Conservation (phyloP, 2,113 vertebrate genomes). For the Carassius auratus region DNA sequence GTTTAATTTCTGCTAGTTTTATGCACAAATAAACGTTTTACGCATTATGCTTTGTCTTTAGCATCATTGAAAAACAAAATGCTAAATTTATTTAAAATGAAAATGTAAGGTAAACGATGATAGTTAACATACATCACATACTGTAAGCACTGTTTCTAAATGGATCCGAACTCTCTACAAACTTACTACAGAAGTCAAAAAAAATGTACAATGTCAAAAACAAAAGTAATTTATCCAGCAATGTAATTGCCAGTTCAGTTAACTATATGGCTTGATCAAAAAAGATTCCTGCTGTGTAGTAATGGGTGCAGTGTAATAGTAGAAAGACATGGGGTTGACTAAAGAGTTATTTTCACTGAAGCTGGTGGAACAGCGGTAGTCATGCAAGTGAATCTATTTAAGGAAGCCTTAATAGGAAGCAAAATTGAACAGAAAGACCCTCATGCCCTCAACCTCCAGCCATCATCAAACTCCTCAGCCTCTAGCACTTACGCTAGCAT, state of each 20-base stretch:
- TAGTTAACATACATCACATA: too few relatives aligned
- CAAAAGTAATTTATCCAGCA: too few relatives aligned
- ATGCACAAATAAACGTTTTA: neutral
- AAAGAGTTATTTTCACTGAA: neutral
- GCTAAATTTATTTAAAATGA: too few relatives aligned
- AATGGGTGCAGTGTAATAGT: neutral
- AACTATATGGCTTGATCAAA: neutral
- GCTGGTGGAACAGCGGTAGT: neutral
- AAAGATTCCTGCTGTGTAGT: neutral
- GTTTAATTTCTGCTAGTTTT: neutral
- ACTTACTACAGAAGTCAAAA: too few relatives aligned
- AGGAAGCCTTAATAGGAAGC: neutral
- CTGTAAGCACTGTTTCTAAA: too few relatives aligned
- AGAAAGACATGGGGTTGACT: neutral
- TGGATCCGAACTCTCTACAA: too few relatives aligned
- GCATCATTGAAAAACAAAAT: too few relatives aligned
- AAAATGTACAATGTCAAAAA: too few relatives aligned
- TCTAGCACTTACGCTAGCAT: conserved; percentile 2
- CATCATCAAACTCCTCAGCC: neutral
- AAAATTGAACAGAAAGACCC: neutral
- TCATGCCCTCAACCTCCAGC: neutral
- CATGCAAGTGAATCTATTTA: neutral
- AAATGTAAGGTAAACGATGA: too few relatives aligned
- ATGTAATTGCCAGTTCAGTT: neutral
- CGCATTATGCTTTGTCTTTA: too few relatives aligned